A percentile compares a stretch with the other conserved stretches of the same genome.
Evolutionary conservation across 2,888 invertebrate species (phyloP).

Genomic region (Rhagium mordax): DNA sequence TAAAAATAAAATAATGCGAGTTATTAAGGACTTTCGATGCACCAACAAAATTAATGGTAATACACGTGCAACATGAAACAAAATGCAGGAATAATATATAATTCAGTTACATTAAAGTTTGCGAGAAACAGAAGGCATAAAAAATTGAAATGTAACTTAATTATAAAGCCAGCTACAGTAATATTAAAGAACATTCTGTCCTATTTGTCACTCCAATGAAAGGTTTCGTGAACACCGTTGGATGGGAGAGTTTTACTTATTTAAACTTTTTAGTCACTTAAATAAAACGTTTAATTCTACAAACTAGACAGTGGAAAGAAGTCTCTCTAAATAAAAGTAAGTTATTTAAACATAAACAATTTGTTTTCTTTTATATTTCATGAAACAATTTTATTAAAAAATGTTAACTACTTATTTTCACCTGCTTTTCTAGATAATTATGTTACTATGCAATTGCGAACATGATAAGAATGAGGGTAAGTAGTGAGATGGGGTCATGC

Average conservation of each 20-base stretch:
- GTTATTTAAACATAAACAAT: background rate
- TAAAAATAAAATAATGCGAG: no score
- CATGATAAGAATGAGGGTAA: no score
- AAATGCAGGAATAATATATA: background rate
- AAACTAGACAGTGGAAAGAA: conserved; percentile 8
- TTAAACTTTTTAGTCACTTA: conserved; percentile 10
- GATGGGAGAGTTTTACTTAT: conserved; percentile 11
- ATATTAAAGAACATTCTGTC: conserved; percentile 22
- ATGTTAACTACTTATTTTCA: no score
- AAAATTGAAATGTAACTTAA: conserved; percentile 32
- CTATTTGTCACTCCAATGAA: conserved; percentile 33
- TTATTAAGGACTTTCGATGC: no score
- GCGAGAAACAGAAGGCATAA: conserved; percentile 6
- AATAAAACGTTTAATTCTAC: conserved; percentile 22
- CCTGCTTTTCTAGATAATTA: no score
- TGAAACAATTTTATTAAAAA: no score
- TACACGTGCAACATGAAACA: background rate
- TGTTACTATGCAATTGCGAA: no score
- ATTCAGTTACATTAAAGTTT: conserved; percentile 11
- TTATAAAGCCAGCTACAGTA: conserved; percentile 26
- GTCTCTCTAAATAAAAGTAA: background rate
- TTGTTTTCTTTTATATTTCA: no score
- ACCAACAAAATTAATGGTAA: background rate
- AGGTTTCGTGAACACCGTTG: conserved; percentile 13
- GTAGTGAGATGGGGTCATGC: no score